Base-by-base conservation (phyloP, 1,140 invertebrate genomes). In the Nylanderia fulva region DNA sequence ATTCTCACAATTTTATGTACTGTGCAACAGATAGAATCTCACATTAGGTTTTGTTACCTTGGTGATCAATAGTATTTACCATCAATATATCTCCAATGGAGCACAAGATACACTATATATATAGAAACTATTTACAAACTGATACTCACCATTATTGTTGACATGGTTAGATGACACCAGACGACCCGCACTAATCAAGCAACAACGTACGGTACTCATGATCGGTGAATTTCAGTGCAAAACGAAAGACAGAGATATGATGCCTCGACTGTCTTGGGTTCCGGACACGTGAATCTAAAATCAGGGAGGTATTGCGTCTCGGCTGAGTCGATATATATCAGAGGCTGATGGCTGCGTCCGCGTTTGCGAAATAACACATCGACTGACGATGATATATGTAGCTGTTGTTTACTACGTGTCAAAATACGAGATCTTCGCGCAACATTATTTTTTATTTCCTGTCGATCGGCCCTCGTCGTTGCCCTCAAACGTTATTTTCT, bases 201-300 rank as follows among this genome's bases (percentile, higher is more conserved):
- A 95, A 75, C 94, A 95, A 58, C 94, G 92, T 60, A 94, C 94
- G 64, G 93, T 93, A 84, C 94, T 95, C 94, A 95, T 95, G 64
- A 71, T 91, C 88, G 42, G 21, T 45, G 18, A 56, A 72, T 45
- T 69, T 56, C 29, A 15, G 18, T 48, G 7, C 29, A n/a, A 4
- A n/a, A 4, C 36, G 13, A 33, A 6, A n/a, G 33, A 42, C 52
- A 27, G 52, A 27, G 24, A 56, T 33, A 54, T 48, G 63, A 72
- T 8, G 39, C 1, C 15, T 45, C 6, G 18, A 42, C 29, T 74
- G 76, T 39, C 85, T 74, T 85, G 24, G 61, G 77, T 39, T 58
- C 36, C 33, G 24, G 9, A 13, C 7, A 56, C 5, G 58, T 15
- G 36, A 39, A 82, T 82, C 66, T 82, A 33, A 29, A 82, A 82